Evolutionary conservation across 2,797 vertebrate genomes (phyloP), one percentile per base, ranked within the genome.

Genomic region (Distichodus sexfasciatus): DNA sequence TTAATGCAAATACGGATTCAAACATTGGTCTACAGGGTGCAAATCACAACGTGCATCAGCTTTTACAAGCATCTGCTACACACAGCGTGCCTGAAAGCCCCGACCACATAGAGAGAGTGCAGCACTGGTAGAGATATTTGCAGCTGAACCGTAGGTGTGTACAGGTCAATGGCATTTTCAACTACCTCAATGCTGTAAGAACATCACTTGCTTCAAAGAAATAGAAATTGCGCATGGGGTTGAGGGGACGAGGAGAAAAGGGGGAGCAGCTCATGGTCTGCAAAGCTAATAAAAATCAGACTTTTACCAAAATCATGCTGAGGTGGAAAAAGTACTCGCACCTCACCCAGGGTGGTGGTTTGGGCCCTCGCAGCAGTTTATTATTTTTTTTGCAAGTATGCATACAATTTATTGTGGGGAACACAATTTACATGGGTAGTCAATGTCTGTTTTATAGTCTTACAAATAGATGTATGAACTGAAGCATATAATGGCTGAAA

Each of bases 401-500:
- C 95, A 97, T 97, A 95, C 97, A 97, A 98, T 98, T 97, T 97
- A 98, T 96, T 97, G 94, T 96, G 94, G 91, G 94, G 94, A 97
- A 97, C 94, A 97, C 94, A 97, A 98, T 98, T 98, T 98, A 97
- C 95, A 97, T 94, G 95, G 93, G 94, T 96, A 96, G 94, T 97
- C 94, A 94, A 95, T 94, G 95, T 92, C 94, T 96, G 94, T 95
- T 97, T 98, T 97, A 97, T 96, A 94, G 94, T 92, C 94, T 94
- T 94, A 94, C 95, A 98, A 98, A 98, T 97, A 97, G 95, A 98
- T 94, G 96, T 94, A 97, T 96, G 95, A 98, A 97, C 91, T 96
- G 92, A 96, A 96, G 94, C 96, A 96, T 96, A 95, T 96, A 97
- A 97, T 96, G 92, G 94, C 88, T 91, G 91, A 92, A 83, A 95